Evolutionary conservation across 2,113 vertebrate genomes (phyloP), one percentile per base, ranked within the genome.

Genomic region (Saimiri boliviensis): DNA sequence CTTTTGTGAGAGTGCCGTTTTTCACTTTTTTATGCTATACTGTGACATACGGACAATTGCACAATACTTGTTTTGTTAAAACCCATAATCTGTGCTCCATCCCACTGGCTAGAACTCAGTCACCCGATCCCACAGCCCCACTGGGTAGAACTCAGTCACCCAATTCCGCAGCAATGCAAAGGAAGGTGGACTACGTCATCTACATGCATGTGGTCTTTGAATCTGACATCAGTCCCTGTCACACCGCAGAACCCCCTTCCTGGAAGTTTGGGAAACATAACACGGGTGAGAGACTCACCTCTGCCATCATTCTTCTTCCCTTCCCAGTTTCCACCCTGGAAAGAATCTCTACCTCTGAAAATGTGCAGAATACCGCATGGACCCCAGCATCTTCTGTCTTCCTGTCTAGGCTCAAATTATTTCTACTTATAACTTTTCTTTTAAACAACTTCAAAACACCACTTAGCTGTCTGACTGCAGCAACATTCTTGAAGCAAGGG

Each of bases 401-500:
- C 56, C 20, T 19, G 3, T n/a, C 68, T n/a, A 76, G 37, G n/a
- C 74, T 42, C 76, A 91, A 40, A 0, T 68, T 32, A 17, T 2
- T 70, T 27, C 30, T 56, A 0, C 81, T 94, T 49, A 83, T 16
- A 19, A 63, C 73, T 95, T 74, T 58, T 92, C 42, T 71, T 82
- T 74, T 80, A 40, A 91, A 30, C 47, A n/a, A 87, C 70, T 79
- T 80, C 45, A 73, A 5, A 0, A 0, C 56, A 37, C 52, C 93
- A 58, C 49, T 60, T 14, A 20, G 17, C 45, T 42, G 0, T 9
- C 91, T 13, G 52, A 66, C 25, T 2, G 9, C 25, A 2, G 60
- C 0, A 4, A 27, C 0, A 1, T 1, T 23, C 76, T 27, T 0
- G 35, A 47, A 7, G 52, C 32, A 12, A 10, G 42, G 3, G 8